phyloP scores from a whole-genome alignment of 2,113 vertebrate species.

The Panthera tigris region DNA sequence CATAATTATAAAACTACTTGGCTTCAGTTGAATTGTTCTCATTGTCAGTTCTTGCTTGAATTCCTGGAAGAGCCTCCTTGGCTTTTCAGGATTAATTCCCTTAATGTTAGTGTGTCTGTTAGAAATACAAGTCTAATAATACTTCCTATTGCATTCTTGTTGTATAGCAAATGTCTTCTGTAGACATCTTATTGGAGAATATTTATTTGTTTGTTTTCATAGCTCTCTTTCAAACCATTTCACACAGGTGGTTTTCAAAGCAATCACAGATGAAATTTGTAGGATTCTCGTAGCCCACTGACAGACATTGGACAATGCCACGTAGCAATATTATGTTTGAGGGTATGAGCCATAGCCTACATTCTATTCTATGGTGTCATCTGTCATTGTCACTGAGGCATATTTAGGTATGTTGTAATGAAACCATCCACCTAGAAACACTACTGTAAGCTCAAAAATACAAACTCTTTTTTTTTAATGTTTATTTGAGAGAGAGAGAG shows the following conservation, averaged over 20 bases:
- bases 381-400: not conserved
- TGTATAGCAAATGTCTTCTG: not conserved
- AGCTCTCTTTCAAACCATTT: not conserved
- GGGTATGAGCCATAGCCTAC: not conserved
- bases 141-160: not conserved
- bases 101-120: not conserved
- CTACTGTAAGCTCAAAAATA: not conserved
- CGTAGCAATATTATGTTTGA: not conserved
- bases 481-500: too few species aligned
- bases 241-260: not conserved
- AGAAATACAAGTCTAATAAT: not conserved
- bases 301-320: not conserved
- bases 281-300: not conserved
- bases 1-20: not conserved
- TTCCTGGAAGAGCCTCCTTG: not conserved
- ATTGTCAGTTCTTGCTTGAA: not conserved
- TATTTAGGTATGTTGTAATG: not conserved
- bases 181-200: not conserved
- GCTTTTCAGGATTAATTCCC: conserved; percentile 27
- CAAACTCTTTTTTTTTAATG: not conserved
- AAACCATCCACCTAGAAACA: not conserved
- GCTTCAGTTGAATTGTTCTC: not conserved
- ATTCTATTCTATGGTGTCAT: not conserved
- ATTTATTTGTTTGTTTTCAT: not conserved
- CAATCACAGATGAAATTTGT: not conserved